Conservation (phyloP, 2,888 invertebrate genomes). For the Drosophila tripunctata region DNA sequence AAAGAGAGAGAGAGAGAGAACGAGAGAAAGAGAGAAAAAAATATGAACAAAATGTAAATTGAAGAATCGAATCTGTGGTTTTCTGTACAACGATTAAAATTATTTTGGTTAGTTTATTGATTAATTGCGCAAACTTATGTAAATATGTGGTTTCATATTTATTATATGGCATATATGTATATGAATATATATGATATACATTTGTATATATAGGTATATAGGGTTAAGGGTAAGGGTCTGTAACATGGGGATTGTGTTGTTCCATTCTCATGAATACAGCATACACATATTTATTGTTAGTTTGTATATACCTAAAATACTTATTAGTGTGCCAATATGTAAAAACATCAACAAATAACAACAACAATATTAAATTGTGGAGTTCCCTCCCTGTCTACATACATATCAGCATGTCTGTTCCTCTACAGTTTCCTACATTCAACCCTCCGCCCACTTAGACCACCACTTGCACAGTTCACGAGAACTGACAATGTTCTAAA, state of each 20-base stretch:
- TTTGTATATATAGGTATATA: not conserved
- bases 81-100: constrained; percentile 49
- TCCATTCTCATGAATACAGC: constrained; percentile 12
- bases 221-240: not conserved
- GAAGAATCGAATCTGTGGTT: constrained; percentile 36
- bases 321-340: constrained; percentile 21
- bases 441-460: not conserved
- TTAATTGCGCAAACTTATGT: constrained; percentile 30
- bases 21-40: constrained; percentile 35
- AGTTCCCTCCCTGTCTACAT: constrained; percentile 1
- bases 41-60: constrained; percentile 53
- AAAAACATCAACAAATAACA: constrained; percentile 14
- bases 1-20: constrained; percentile 31
- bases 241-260: not conserved
- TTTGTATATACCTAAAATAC: constrained; percentile 9
- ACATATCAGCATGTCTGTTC: no score
- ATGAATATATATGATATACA: not conserved
- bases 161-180: not conserved
- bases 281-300: constrained; percentile 5
- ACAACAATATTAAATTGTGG: constrained; percentile 1
- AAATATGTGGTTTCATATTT: not conserved
- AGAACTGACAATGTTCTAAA: constrained; percentile 46
- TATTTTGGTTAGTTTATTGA: constrained; percentile 40
- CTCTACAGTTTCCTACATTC: not conserved
- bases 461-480: constrained; percentile 15